Percentiles rank a stretch among this genome's conserved stretches.
Conservation (phyloP, 1,140 invertebrate genomes). For the Drosophila dunni region DNA sequence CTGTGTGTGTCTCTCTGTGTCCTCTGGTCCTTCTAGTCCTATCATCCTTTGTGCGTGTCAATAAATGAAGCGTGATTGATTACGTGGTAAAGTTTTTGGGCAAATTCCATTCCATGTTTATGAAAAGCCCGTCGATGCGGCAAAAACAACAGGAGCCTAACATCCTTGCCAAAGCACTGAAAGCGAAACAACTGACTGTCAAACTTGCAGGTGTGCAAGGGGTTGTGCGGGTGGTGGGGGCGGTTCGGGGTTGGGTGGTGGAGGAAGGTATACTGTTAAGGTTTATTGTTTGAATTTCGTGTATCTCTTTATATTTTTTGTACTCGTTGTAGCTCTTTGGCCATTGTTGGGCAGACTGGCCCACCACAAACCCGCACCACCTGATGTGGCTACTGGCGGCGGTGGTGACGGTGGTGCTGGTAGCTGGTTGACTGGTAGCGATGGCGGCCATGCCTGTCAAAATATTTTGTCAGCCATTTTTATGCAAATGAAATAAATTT, state of each 20-base stretch:
- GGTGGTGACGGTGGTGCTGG: not conserved
- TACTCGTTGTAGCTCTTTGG: constrained; percentile 35
- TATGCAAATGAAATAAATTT: constrained; percentile 83
- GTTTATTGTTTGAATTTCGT: constrained; percentile 75
- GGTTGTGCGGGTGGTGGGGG: not conserved
- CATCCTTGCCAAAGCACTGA: constrained; percentile 1
- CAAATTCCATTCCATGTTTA: constrained; percentile 63
- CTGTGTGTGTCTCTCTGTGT: constrained; percentile 14
- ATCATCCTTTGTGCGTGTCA: constrained; percentile 74
- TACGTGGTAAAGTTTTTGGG: constrained; percentile 73
- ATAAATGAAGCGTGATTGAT: constrained; percentile 82
- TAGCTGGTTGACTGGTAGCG: too few species aligned
- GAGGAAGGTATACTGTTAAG: constrained; percentile 44
- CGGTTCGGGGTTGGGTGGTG: too few species aligned
- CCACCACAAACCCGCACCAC: not conserved
- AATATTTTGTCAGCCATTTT: constrained; percentile 83
- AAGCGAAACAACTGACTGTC: constrained; percentile 8
- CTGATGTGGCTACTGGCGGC: not conserved
- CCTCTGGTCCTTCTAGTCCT: constrained; percentile 29
- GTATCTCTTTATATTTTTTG: constrained; percentile 52
- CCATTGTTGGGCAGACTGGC: constrained; percentile 18
- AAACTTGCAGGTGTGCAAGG: constrained; percentile 49
- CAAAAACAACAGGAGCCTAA: constrained; percentile 10
- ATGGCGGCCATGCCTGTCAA: constrained; percentile 51
- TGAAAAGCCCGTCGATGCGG: constrained; percentile 40